Base-by-base conservation (phyloP, 2,888 invertebrate genomes). In the Hipparchia semele region DNA sequence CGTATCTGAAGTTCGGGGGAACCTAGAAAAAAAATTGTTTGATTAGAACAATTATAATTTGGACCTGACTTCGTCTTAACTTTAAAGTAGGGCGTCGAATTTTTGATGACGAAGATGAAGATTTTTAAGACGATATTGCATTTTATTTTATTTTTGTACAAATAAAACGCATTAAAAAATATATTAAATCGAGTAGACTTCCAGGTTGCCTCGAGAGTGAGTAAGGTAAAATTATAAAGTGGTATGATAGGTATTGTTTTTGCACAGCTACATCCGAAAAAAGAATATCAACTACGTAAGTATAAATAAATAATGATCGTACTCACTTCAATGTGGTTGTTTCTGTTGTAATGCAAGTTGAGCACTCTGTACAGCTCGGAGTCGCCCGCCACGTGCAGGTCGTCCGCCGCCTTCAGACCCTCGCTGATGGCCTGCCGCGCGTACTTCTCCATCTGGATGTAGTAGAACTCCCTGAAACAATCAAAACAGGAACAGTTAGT, bases 381-480 rank as follows among this genome's bases (percentile, higher is more conserved):
- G 93, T 99, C 99, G 73, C 96, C 96, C 77, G 97, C 97, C 74
- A 99, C 99, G 88, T 97, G 97, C 75, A 99, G 95, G 86, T 99
- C 99, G 80, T 99, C 99, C 33, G 97, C 96, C 84, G 96, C 96
- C 91, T 98, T 98, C 83, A 98, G 96, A 77, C 99, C 99, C 94
- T 99, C 99, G 82, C 98, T 98, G 84, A 99, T 97, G 67, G 99
- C 98, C 93, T 99, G 99, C 82, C 99, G 96, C 77, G 99, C 99
- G 94, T 99, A 99, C 94, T 99, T 99, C 95, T 99, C 99, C 99
- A 99, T 99, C 95, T 99, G 99, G 89, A 99, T 99, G 95, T 99
- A 99, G 96, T 99, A 99, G 95, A 99, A 99, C 95, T 99, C 99
- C 94, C 99, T 99, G 96, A 68, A 91, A 91, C 77, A 78, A 78